These are phyloP conservation scores for Erannis defoliaria DNA, from an alignment of 2,888 invertebrate genomes.

Conservation along the genomic window DNA sequence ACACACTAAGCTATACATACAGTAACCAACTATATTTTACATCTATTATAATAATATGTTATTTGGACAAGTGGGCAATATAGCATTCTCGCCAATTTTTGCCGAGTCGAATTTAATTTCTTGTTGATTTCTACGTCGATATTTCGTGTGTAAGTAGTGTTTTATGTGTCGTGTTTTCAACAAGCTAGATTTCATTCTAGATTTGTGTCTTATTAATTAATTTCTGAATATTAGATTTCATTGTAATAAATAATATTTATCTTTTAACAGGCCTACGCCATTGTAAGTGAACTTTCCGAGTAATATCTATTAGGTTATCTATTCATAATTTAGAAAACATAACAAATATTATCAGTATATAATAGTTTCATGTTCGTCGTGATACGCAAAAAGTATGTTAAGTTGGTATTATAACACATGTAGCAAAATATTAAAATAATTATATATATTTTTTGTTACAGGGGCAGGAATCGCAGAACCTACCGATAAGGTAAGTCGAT, in stretches of 20 bases:
- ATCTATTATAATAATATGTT: slow-evolving; percentile 29
- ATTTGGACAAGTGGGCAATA: slow-evolving; percentile 33
- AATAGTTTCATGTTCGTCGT: background rate
- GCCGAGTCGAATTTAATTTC: slow-evolving; percentile 8
- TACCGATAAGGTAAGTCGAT: background rate
- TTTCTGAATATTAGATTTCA: background rate
- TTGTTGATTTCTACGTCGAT: slow-evolving; percentile 23
- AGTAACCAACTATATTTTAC: slow-evolving; percentile 9
- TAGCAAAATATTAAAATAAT: background rate
- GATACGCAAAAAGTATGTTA: slow-evolving; percentile 1
- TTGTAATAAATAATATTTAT: background rate
- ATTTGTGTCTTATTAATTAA: background rate
- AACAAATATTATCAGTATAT: slow-evolving; percentile 21
- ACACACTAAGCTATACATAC: slow-evolving; percentile 44
- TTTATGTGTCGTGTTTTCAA: no score
- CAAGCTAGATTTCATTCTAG: slow-evolving; percentile 2
- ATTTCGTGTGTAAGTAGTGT: slow-evolving; percentile 26
- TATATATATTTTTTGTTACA: slow-evolving; percentile 1
- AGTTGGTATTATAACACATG: background rate
- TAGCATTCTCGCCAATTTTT: slow-evolving; percentile 20
- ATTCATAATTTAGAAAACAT: slow-evolving; percentile 7
- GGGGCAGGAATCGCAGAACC: background rate
- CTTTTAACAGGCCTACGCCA: background rate
- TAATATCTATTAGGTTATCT: slow-evolving; percentile 11
- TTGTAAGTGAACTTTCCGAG: slow-evolving; percentile 5